Conservation (phyloP, 2,113 vertebrate species). For the Stigmatopora argus region DNA sequence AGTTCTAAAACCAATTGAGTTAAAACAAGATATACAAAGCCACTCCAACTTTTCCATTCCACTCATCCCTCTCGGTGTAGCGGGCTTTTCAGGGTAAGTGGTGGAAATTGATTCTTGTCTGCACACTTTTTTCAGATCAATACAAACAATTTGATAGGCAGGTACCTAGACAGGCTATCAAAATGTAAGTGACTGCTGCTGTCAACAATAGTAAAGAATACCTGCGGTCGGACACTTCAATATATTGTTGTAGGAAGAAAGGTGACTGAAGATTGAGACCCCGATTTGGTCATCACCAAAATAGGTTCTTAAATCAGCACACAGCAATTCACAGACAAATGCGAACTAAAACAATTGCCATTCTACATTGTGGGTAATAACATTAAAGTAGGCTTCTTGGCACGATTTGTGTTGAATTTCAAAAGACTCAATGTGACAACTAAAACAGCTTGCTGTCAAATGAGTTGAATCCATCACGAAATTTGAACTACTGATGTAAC, state of each 20-base stretch:
- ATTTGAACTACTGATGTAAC: no score
- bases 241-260: background rate
- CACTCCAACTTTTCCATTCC: no score
- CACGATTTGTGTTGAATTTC: background rate
- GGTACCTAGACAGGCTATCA: background rate
- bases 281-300: background rate
- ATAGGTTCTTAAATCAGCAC: background rate
- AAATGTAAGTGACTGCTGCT: background rate
- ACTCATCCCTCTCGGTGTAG: no score
- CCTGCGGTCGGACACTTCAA: background rate
- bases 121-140: background rate
- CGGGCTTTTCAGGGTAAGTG: no score
- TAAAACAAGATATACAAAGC: no score
- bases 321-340: background rate
- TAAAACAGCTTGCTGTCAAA: background rate
- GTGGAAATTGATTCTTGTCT: no score
- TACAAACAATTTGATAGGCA: background rate
- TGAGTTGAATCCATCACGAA: background rate
- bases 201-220: background rate
- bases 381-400: background rate
- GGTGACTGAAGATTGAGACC: background rate
- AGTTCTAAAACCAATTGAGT: no score
- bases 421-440: background rate
- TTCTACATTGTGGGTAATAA: background rate
- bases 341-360: background rate